Conservation (phyloP, 2,888 invertebrate species). For the Callinectes sapidus region DNA sequence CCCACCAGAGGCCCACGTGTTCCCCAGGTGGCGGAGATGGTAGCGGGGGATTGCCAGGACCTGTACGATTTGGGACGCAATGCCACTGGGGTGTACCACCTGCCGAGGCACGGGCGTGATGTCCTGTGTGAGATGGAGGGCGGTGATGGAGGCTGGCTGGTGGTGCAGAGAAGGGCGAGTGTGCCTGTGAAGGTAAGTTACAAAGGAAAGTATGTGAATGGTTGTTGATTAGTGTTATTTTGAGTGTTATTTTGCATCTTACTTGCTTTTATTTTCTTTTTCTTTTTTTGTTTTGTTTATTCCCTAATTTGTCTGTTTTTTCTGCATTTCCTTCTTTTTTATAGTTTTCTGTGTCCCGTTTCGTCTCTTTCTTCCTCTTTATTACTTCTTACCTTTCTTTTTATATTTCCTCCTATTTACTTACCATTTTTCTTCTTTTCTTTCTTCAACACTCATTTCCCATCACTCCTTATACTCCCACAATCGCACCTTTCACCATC, state of each 20-base stretch:
- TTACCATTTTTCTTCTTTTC: too few species aligned
- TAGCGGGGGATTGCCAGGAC: slow-evolving; percentile 69
- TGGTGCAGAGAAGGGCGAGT: slow-evolving; percentile 66
- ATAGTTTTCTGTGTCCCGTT: neutral
- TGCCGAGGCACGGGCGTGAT: slow-evolving; percentile 67
- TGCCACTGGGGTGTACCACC: slow-evolving; percentile 67
- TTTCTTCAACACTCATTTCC: neutral
- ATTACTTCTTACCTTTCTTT: neutral
- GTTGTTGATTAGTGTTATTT: too few species aligned
- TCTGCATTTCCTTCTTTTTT: too few species aligned
- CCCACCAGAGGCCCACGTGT: too few species aligned
- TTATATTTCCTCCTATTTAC: neutral
- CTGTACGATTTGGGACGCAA: slow-evolving; percentile 66
- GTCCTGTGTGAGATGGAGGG: slow-evolving; percentile 71
- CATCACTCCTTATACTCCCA: neutral
- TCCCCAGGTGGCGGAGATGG: neutral
- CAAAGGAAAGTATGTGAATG: neutral
- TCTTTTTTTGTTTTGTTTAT: neutral
- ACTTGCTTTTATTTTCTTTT: too few species aligned
- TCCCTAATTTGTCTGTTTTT: neutral
- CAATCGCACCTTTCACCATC: neutral
- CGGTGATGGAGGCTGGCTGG: slow-evolving; percentile 69
- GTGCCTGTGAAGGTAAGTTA: slow-evolving; percentile 61
- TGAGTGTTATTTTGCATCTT: neutral
- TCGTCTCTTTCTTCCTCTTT: neutral